Conservation (phyloP, 2,797 vertebrate species). For the Schizothorax lantsangensis region DNA sequence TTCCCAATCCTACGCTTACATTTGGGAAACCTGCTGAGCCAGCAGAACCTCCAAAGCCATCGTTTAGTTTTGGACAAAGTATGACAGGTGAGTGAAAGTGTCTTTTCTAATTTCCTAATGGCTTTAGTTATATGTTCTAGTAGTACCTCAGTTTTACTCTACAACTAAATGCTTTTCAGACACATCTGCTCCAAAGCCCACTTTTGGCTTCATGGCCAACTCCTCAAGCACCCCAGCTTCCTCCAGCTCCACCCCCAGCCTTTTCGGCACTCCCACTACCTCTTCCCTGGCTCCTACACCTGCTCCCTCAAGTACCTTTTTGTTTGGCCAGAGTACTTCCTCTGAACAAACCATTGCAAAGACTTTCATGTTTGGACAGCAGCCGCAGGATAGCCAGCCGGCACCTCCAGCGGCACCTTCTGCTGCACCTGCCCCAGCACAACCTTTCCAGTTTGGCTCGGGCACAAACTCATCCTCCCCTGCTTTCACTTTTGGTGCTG, state of each 20-base stretch:
- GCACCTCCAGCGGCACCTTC: conserved; percentile 75
- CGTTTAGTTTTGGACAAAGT: conserved; percentile 84
- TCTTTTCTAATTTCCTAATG: not conserved
- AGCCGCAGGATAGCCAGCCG: conserved; percentile 83
- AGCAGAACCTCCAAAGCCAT: conserved; percentile 70
- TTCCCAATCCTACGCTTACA: conserved; percentile 63
- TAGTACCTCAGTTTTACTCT: not conserved
- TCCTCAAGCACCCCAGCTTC: conserved; percentile 77
- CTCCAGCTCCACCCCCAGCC: conserved; percentile 62
- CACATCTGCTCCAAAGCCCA: conserved; percentile 80
- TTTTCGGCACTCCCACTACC: conserved; percentile 80
- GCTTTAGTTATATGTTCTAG: not conserved
- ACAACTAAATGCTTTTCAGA: conserved; percentile 73
- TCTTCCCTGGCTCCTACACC: conserved; percentile 67
- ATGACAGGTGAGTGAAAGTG: conserved; percentile 75
- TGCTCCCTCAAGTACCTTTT: conserved; percentile 75
- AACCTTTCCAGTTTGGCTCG: conserved; percentile 87
- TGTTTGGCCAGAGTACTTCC: conserved; percentile 87
- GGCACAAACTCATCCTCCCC: conserved; percentile 73
- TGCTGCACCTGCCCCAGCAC: conserved; percentile 64
- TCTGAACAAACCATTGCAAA: conserved; percentile 82
- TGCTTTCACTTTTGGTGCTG: conserved; percentile 84
- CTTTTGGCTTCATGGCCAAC: conserved; percentile 85
- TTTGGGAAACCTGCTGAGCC: conserved; percentile 78
- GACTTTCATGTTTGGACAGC: conserved; percentile 85